A percentile compares a stretch with the other conserved stretches of the same genome.
These are phyloP conservation scores for Oryzias celebensis DNA, from an alignment of 2,113 vertebrate species.

Conservation along the genomic window DNA sequence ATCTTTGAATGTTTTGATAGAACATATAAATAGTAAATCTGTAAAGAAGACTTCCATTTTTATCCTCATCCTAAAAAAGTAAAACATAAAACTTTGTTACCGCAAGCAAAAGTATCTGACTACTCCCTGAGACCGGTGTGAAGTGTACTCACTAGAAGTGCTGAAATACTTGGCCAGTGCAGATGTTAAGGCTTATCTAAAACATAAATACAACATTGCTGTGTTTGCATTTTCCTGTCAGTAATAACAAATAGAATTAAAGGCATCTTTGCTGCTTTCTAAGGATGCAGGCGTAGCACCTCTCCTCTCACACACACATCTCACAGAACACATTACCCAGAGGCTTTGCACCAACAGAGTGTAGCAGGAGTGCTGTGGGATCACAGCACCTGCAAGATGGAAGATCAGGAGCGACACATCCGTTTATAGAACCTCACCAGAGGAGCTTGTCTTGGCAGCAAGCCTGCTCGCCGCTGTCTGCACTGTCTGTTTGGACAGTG, in stretches of 20 bases:
- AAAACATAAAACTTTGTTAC: too few species aligned
- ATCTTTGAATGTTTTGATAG: too few species aligned
- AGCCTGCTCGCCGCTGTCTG: slow-evolving; percentile 12
- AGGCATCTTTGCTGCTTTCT: neutral
- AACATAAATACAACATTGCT: too few species aligned
- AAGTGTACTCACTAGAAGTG: too few species aligned
- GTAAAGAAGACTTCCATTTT: too few species aligned
- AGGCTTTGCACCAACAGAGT: slow-evolving; percentile 19
- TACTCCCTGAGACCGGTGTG: too few species aligned
- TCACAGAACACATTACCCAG: slow-evolving; percentile 19
- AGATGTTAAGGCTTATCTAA: too few species aligned
- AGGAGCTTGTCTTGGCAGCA: slow-evolving; percentile 11
- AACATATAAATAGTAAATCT: too few species aligned
- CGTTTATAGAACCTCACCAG: slow-evolving; percentile 33
- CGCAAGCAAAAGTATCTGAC: too few species aligned
- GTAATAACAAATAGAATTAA: slow-evolving; percentile 1
- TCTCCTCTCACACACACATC: slow-evolving; percentile 11
- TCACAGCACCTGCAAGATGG: slow-evolving; percentile 17
- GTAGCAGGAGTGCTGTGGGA: neutral
- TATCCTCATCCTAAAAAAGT: too few species aligned
- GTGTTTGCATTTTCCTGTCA: neutral
- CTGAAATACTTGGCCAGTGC: too few species aligned
- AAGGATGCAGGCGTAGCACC: neutral
- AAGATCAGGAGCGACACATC: slow-evolving; percentile 13
- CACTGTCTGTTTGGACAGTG: slow-evolving; percentile 34